Conservation (phyloP, 2,888 invertebrate genomes). For the Stramonita haemastoma region DNA sequence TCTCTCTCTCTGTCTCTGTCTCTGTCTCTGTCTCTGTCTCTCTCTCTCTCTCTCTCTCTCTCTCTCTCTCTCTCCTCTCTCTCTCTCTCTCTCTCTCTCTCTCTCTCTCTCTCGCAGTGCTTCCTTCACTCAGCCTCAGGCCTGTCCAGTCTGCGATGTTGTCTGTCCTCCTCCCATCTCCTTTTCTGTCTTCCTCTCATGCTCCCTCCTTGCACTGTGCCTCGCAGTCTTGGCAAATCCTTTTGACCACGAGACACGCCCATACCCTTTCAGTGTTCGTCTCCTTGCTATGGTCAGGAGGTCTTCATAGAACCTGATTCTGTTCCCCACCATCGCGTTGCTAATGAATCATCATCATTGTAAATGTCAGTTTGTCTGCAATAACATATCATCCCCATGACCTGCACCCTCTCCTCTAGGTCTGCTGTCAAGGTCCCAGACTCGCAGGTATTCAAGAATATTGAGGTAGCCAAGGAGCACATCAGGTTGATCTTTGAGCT, state of each 20-base stretch:
- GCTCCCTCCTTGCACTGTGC: background rate
- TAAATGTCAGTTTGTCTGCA: background rate
- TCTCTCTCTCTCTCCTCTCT: background rate
- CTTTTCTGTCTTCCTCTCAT: background rate
- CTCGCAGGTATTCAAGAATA: too few species aligned
- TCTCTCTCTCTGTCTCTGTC: background rate
- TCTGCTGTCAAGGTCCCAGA: too few species aligned
- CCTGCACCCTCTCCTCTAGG: too few species aligned
- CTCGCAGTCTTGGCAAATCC: background rate
- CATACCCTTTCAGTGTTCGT: background rate
- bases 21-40: background rate
- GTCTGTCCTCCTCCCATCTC: background rate
- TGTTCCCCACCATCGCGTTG: background rate
- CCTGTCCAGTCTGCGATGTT: background rate
- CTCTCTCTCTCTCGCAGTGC: background rate
- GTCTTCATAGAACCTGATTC: background rate
- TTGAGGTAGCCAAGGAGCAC: too few species aligned
- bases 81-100: background rate
- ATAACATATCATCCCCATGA: too few species aligned
- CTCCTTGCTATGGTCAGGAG: background rate
- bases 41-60: background rate
- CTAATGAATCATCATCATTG: background rate
- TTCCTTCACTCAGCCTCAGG: background rate
- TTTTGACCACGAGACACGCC: background rate
- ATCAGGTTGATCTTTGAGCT: too few species aligned